Evolutionary conservation across 2,888 invertebrate genomes (phyloP), one percentile per base, ranked within the genome.

Genomic region (Saturnia japonica): DNA sequence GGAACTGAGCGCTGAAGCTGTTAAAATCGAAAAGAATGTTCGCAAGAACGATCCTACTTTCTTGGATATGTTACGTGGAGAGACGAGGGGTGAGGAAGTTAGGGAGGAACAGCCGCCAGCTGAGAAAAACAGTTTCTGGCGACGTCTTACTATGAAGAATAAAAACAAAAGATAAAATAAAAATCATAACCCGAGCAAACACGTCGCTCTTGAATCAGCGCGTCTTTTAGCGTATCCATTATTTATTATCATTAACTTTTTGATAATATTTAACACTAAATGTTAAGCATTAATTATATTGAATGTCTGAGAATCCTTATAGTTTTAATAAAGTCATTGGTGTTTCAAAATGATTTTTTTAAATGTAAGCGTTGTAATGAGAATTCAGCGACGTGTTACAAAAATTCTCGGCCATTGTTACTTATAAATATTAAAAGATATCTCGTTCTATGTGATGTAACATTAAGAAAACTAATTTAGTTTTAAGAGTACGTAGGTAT

Each of bases 81-180:
- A 86, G 92, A 95, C 89, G 84, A 90, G 91, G 74, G 83, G 82
- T 6, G 94, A 92, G 73, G 93, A 92, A 80, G 78, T 88, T 71
- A 80, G 94, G 80, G 91, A 94, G 76, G 91, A 94, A 77, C 89
- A 88, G 80, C 90, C 94, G 75, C 88, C 94, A 43, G 89, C 93
- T 2, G 95, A 95, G 81, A 95, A 95, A 86, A 94, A 95, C 71
- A 95, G 95, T 86, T 96, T 96, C 92, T 96, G 96, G 96, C 95
- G 95, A 85, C 95, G 96, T 83, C 95, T 96, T 80, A 95, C 96
- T 76, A 95, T 96, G 95, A 96, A 96, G 85, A 96, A 95, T 80
- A 95, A 95, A 84, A 95, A 95, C 79, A 96, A 95, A 88, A 95
- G 95, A 94, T 96, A 95, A 94, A 89, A 80, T 87, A 73, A 28